Conservation (phyloP, 2,888 invertebrate species). For the Chelonus formosanus region DNA sequence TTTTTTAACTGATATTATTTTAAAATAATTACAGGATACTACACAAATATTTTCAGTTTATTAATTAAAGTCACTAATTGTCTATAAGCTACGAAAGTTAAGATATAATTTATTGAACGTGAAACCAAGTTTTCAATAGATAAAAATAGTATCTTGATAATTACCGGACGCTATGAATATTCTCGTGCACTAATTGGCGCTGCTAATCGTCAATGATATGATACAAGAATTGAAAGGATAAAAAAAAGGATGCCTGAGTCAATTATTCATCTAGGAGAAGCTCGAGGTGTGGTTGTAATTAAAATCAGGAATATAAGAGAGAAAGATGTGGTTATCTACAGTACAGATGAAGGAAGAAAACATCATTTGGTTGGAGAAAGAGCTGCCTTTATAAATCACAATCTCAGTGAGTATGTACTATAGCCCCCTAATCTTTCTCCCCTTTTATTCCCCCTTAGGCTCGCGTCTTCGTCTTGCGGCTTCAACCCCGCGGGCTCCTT, state of each 20-base stretch:
- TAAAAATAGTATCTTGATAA: no score
- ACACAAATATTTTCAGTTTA: no score
- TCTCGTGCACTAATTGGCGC: no score
- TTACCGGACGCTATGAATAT: no score
- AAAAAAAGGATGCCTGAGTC: not conserved
- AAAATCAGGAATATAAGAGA: conserved; percentile 19
- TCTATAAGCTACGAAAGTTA: no score
- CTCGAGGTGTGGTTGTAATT: conserved; percentile 23
- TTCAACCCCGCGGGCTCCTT: conserved; percentile 22
- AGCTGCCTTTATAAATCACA: conserved; percentile 67
- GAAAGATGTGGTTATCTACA: conserved; percentile 11
- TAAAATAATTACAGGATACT: not conserved
- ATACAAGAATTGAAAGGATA: no score
- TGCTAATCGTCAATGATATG: no score
- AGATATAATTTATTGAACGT: no score
- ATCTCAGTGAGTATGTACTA: conserved; percentile 55
- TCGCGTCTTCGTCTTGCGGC: not conserved
- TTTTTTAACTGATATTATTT: not conserved
- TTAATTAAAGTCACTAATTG: no score
- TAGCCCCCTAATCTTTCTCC: conserved; percentile 26
- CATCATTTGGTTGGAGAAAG: conserved; percentile 23
- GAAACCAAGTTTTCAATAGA: no score
- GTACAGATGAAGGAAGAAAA: conserved; percentile 18
- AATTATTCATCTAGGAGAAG: conserved; percentile 14
- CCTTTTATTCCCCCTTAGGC: conserved; percentile 12